Evolutionary conservation across 2,797 vertebrate genomes (phyloP), one percentile per base, ranked within the genome.

Genomic region (Propithecus deckenii): DNA sequence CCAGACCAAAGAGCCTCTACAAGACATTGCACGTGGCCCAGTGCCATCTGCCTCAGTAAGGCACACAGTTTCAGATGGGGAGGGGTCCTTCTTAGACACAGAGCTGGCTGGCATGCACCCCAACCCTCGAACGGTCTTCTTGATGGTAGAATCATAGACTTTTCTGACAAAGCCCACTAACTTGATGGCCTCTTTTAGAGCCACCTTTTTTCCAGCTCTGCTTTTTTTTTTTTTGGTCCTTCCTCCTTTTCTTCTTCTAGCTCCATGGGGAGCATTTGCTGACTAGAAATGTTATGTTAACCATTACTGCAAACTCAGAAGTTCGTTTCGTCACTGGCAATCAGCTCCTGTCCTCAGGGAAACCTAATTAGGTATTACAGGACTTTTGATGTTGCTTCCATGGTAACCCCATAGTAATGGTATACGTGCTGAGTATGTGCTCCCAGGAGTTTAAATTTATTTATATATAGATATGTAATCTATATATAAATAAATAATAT

Each of bases 371-470:
- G 99, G 98, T 98, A 98, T 99, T 98, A 97, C 98, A 98, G 98
- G 98, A 98, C 98, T 99, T 99, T 98, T 30, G 98, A 99, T 98
- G 98, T 98, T 97, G 99, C 99, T 99, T 98, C 99, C 99, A 99
- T 99, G 99, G 99, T 98, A 98, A 99, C 98, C 59, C 84, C 78
- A 61, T 61, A n/a, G 61, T 96, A 41, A 83, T 8, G 93, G 59
- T 97, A 72, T 25, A 41, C 71, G 0, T 41, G 57, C 72, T 65
- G 91, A 92, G 88, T 98, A 71, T 80, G 20, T 91, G 79, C 72
- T 95, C 57, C 57, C 59, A 89, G 94, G 94, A 91, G 88, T 75
- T 96, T 95, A 92, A 72, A 79, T 61, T 78, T 72, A 59, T 71
- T 67, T 35, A 85, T 86, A 76, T 83, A 85, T 65, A 93, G 28